A percentile compares a stretch with the other conserved stretches of the same genome.
These are phyloP conservation scores for Gymnocheta viridis DNA, from an alignment of 2,888 invertebrate genomes.

Conservation along the genomic window DNA sequence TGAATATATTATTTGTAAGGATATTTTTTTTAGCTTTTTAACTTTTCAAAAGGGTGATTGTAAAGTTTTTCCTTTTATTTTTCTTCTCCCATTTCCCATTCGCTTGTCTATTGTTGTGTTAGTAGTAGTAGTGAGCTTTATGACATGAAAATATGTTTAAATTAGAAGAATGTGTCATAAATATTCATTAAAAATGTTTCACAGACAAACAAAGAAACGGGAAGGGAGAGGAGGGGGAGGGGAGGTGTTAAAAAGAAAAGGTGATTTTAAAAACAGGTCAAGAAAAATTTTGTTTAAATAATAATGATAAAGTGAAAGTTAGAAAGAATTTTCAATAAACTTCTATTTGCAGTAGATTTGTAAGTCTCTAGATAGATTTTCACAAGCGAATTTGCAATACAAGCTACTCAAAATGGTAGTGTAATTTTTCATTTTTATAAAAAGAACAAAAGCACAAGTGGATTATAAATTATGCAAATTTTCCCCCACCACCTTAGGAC, in stretches of 20 bases:
- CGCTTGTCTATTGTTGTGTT: not conserved
- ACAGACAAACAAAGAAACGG: not conserved
- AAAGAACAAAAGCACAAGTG: not conserved
- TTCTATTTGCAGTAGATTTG: not conserved
- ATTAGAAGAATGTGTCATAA: constrained; percentile 46
- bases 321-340: not conserved
- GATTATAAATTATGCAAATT: not conserved
- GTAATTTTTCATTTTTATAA: not conserved
- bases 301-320: not conserved
- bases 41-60: not conserved
- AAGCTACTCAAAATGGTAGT: not conserved
- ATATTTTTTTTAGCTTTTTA: not conserved
- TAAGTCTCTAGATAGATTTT: not conserved
- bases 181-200: constrained; percentile 24
- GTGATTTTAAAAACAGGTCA: not conserved
- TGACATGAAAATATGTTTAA: not conserved
- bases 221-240: too few relatives aligned
- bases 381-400: not conserved
- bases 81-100: not conserved
- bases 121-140: not conserved
- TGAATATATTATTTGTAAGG: constrained; percentile 38
- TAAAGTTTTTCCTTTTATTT: not conserved
- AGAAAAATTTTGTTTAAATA: not conserved
- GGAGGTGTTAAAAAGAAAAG: not conserved
- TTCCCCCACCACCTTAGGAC: not conserved